phyloP scores from a whole-genome alignment of 2,797 vertebrate species.

The Notolabrus celidotus region DNA sequence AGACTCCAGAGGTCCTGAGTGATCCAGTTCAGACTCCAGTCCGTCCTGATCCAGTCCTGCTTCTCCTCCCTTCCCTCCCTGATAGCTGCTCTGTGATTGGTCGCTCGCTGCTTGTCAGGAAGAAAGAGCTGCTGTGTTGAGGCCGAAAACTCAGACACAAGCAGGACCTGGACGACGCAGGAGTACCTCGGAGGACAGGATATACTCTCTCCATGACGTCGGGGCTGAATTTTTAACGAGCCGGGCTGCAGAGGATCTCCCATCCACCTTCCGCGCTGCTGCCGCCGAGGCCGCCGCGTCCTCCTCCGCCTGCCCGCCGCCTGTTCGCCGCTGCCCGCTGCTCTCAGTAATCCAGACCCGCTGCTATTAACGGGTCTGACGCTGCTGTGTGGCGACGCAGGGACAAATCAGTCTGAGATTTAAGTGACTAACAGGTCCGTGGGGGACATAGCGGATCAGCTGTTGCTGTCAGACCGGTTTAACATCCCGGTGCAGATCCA shows the following conservation, averaged over 20 bases:
- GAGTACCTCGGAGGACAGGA: constrained; percentile 14
- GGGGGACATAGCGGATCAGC: constrained; percentile 1
- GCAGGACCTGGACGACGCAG: constrained; percentile 28
- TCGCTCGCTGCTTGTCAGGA: constrained; percentile 68
- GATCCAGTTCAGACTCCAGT: constrained; percentile 44
- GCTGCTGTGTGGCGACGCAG: constrained; percentile 43
- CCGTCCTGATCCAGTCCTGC: constrained; percentile 43
- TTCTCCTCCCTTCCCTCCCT: constrained; percentile 35
- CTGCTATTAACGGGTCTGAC: constrained; percentile 37
- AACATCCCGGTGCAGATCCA: constrained; percentile 14
- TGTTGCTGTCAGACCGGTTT: constrained; percentile 18
- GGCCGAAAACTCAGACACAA: constrained; percentile 68
- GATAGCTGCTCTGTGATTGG: constrained; percentile 73
- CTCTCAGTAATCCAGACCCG: constrained; percentile 48
- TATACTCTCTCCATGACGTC: constrained; percentile 1
- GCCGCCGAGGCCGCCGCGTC: constrained; percentile 38
- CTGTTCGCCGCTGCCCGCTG: constrained; percentile 40
- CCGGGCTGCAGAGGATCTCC: constrained; percentile 5
- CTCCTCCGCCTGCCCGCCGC: constrained; percentile 3
- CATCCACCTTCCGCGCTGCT: not conserved
- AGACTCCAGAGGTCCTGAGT: not conserved
- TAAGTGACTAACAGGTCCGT: constrained; percentile 13
- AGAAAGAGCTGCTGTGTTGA: constrained; percentile 77
- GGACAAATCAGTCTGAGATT: constrained; percentile 32
- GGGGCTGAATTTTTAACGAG: not conserved